Conservation (phyloP, 2,888 invertebrate species). For the Deroplatys truncata region DNA sequence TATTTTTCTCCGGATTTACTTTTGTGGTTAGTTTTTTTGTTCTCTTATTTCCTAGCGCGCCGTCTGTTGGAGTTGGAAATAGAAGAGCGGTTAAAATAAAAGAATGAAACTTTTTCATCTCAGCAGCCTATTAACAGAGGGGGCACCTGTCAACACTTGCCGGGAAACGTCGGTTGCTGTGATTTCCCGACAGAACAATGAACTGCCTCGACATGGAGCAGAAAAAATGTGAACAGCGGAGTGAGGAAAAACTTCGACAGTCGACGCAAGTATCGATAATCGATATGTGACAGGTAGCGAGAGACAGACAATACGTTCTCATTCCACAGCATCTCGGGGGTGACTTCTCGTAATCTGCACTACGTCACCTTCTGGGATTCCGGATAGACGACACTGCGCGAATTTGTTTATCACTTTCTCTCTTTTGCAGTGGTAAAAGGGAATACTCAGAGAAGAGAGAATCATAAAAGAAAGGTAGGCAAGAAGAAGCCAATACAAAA, state of each 20-base stretch:
- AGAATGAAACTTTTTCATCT: not conserved
- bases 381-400: too few relatives aligned
- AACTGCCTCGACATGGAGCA: not conserved
- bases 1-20: too few relatives aligned
- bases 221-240: not conserved
- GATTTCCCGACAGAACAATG: not conserved
- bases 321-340: not conserved
- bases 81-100: not conserved
- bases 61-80: not conserved
- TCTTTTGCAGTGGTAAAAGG: too few relatives aligned
- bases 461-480: too few relatives aligned
- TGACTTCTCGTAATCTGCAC: too few relatives aligned
- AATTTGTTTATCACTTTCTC: too few relatives aligned
- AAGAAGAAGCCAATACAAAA: too few relatives aligned
- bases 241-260: not conserved
- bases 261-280: not conserved
- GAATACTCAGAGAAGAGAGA: too few relatives aligned
- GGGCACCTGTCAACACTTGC: not conserved
- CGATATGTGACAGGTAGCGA: not conserved
- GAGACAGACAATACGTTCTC: not conserved
- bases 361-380: too few relatives aligned
- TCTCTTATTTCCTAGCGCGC: not conserved
- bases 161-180: not conserved
- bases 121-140: not conserved
- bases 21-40: not conserved